These are phyloP conservation scores for Sardinella longiceps DNA, from an alignment of 2,797 vertebrate genomes.

Conservation along the genomic window DNA sequence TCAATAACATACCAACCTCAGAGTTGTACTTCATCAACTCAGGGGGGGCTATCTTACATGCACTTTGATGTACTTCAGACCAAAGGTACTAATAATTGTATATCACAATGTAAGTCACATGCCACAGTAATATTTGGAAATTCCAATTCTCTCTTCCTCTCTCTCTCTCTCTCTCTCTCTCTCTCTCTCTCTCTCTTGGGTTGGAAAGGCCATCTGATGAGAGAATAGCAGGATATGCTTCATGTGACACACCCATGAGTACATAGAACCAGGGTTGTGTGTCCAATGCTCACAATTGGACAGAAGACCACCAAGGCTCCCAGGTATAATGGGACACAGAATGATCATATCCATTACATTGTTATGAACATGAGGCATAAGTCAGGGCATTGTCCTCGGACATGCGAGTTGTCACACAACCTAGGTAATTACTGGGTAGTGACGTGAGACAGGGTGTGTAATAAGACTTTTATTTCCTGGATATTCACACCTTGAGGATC, in stretches of 20 bases:
- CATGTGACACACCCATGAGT: neutral
- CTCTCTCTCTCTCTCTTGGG: neutral
- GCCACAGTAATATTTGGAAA: neutral
- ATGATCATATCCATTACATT: neutral
- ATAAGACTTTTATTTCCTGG: neutral
- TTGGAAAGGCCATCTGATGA: neutral
- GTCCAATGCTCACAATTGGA: neutral
- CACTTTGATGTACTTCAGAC: neutral
- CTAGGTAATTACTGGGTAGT: neutral
- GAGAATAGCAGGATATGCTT: neutral
- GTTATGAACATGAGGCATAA: neutral
- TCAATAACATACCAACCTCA: neutral
- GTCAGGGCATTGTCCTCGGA: neutral
- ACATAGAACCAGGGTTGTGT: neutral
- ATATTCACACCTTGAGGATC: neutral
- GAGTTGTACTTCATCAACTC: no score
- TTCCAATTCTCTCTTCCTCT: no score
- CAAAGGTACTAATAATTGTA: neutral
- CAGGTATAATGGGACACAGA: neutral
- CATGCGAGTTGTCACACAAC: neutral
- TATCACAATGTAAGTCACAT: no score
- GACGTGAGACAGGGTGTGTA: neutral
- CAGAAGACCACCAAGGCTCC: neutral
- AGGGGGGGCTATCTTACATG: neutral
- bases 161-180: neutral